Evolutionary conservation across 2,797 vertebrate genomes (phyloP).

Genomic region (Ctenopoma multispine): DNA sequence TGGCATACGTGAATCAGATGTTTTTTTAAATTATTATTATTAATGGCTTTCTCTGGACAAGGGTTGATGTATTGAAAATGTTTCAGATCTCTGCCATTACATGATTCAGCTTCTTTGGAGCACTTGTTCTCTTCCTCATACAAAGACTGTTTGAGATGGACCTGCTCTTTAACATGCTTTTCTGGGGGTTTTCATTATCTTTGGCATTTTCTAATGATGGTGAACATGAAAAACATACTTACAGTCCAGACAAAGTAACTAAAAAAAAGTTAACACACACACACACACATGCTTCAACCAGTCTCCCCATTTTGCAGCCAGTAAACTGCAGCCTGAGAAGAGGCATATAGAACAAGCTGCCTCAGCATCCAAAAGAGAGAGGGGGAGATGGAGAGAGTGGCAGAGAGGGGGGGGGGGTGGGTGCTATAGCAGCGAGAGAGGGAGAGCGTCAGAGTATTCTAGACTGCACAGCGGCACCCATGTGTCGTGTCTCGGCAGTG

Average conservation of each 20-base stretch:
- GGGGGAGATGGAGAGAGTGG: conserved; percentile 29
- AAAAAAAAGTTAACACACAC: background rate
- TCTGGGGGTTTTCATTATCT: too few species aligned
- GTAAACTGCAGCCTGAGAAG: conserved; percentile 62
- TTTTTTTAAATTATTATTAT: background rate
- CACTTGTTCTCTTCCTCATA: too few species aligned
- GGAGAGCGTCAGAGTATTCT: conserved; percentile 63
- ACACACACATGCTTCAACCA: conserved; percentile 18
- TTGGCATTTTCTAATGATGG: too few species aligned
- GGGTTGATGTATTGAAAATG: too few species aligned
- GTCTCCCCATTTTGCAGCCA: conserved; percentile 68
- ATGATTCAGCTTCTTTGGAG: too few species aligned
- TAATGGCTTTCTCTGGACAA: too few species aligned
- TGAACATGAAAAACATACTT: too few species aligned
- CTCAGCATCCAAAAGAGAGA: conserved; percentile 76
- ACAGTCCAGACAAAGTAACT: too few species aligned
- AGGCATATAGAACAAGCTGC: conserved; percentile 74
- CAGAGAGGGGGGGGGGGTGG: conserved; percentile 31
- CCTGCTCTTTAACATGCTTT: too few species aligned
- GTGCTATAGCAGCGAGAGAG: conserved; percentile 31
- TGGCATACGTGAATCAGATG: background rate
- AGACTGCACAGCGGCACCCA: conserved; percentile 56
- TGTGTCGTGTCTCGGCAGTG: conserved; percentile 63
- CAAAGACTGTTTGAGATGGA: too few species aligned
- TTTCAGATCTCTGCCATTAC: too few species aligned